Conservation (phyloP, 2,888 invertebrate species). For the Stenotaenia linearis region DNA sequence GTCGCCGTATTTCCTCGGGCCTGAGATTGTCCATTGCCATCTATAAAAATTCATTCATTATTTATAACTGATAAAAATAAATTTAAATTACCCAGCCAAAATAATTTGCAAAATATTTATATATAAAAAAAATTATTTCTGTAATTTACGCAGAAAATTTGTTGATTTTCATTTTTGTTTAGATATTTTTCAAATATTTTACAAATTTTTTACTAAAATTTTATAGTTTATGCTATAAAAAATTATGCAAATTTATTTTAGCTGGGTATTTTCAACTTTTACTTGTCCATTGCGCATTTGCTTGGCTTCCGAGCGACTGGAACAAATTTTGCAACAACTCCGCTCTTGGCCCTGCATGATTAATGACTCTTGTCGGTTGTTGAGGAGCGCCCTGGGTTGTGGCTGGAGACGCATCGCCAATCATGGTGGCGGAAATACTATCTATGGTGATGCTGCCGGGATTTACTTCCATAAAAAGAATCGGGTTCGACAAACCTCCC, state of each 20-base stretch:
- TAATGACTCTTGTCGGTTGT: not conserved
- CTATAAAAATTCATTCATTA: constrained; percentile 2
- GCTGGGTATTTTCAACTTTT: not conserved
- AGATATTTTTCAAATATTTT: too few species aligned
- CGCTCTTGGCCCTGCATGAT: constrained; percentile 46
- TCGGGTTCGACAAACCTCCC: constrained; percentile 40
- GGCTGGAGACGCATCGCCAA: constrained; percentile 35
- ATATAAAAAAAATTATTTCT: too few species aligned
- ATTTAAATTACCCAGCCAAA: too few species aligned
- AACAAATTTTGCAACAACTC: constrained; percentile 56
- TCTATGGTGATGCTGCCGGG: constrained; percentile 51
- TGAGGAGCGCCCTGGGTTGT: not conserved
- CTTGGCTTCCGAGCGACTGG: constrained; percentile 40
- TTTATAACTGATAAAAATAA: not conserved
- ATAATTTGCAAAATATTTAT: too few species aligned
- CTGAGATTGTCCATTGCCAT: constrained; percentile 47
- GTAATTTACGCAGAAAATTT: too few species aligned
- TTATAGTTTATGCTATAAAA: too few species aligned
- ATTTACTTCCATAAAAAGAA: constrained; percentile 56
- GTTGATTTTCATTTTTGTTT: too few species aligned
- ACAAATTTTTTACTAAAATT: too few species aligned
- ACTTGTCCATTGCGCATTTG: constrained; percentile 35
- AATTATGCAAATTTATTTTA: not conserved
- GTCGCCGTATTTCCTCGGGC: constrained; percentile 61
- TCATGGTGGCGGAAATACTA: constrained; percentile 49